Base-by-base conservation (phyloP, 2,113 vertebrate genomes). In the Corythornis vintsioides region DNA sequence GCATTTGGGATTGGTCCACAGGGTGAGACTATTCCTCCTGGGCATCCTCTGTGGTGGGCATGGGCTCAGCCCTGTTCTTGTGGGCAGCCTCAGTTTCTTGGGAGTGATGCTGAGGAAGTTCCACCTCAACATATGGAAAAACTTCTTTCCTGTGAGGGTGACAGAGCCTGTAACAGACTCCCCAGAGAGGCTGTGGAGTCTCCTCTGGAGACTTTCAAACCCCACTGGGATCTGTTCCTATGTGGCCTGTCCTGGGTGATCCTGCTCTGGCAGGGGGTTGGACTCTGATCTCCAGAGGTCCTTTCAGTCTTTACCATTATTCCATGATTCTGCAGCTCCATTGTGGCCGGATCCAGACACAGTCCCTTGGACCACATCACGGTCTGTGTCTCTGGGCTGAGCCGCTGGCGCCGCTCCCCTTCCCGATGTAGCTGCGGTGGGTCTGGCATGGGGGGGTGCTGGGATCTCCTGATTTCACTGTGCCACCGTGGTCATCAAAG, bases 321-420 rank as follows among this genome's bases (percentile, higher is more conserved):
- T 50, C 48, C 13, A 13, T 50, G 48, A 50, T 31, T 77, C 83
- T 55, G 20, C 18, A 0, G 24, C 42, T 29, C 66, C 2, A 0
- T n/a, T 2, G 0, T 1, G 9, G 29, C 24, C 4, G 9, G 47
- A 42, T 60, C 47, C 4, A 29, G 31, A 16, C 57, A 26, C 24
- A 31, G 1, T 16, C 79, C 47, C 24, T 43, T 4, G 15, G 26
- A 3, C 38, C 71, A 5, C 0, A 0, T 24, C 0, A 0, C 26
- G 7, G 4, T 24, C 70, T 1, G 0, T 48, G 74, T 47, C 70
- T 16, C 79, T 1, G 1, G 66, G 21, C 26, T 55, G 35, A 0
- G 2, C 55, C 1, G 0, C 25, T 4, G 4, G 55, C 67, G 24
- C 45, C 4, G 0, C 65, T 86, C 47, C 76, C 60, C 2, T 50